Conservation (phyloP, 2,888 invertebrate species). For the Eristalis arbustorum region DNA sequence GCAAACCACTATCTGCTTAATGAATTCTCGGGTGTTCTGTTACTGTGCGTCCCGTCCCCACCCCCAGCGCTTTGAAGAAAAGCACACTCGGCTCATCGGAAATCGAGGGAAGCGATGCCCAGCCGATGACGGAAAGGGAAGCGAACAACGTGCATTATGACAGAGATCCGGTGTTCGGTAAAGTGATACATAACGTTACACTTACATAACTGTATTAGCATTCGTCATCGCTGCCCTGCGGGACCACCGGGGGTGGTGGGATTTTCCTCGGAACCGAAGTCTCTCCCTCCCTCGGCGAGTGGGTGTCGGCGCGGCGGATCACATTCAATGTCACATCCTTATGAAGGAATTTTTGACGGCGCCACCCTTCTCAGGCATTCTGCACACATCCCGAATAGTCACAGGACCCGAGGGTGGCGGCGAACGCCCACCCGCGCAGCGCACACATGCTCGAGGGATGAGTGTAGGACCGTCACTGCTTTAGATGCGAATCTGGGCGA, state of each 20-base stretch:
- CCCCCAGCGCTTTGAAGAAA: background rate
- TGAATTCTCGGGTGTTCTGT: constrained; percentile 52
- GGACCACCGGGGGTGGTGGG: too few species aligned
- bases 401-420: background rate
- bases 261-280: background rate
- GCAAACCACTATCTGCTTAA: constrained; percentile 53
- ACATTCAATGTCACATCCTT: constrained; percentile 1
- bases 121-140: background rate
- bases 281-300: background rate
- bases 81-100: constrained; percentile 5
- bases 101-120: background rate
- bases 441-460: background rate
- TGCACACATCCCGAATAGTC: background rate
- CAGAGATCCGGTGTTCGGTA: constrained; percentile 32
- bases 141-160: constrained; percentile 13
- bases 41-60: background rate
- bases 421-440: background rate
- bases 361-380: background rate
- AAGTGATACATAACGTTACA: constrained; percentile 45
- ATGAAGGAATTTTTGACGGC: constrained; percentile 37
- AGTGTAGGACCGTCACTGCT: background rate
- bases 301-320: background rate
- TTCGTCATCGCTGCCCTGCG: constrained; percentile 17
- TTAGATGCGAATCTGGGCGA: background rate
- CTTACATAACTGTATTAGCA: constrained; percentile 43